A percentile compares a stretch with the other conserved stretches of the same genome.
These are phyloP conservation scores for Timema cristinae DNA, from an alignment of 2,888 invertebrate genomes.

Conservation along the genomic window DNA sequence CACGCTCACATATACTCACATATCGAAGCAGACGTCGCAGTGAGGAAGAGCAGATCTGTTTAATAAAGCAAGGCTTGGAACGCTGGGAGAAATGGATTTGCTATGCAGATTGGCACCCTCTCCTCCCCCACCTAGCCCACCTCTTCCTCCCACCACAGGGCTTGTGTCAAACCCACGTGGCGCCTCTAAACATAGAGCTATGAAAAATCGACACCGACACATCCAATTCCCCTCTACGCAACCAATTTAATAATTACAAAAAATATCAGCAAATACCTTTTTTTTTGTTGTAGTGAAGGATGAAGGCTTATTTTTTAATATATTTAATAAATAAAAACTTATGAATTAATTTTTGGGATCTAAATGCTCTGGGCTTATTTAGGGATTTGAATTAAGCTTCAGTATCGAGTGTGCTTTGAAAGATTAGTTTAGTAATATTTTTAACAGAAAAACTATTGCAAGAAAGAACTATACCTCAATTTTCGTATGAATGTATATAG, in stretches of 20 bases:
- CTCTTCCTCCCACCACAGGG: background rate
- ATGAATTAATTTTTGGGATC: too few species aligned
- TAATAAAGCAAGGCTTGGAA: conserved; percentile 22
- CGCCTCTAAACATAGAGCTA: conserved; percentile 22
- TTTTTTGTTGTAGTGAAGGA: too few species aligned
- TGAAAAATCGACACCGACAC: conserved; percentile 27
- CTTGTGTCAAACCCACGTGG: conserved; percentile 23
- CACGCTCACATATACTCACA: background rate
- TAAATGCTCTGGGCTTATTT: too few species aligned
- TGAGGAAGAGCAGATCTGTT: conserved; percentile 20
- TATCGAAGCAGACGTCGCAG: background rate
- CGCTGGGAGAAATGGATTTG: conserved; percentile 26
- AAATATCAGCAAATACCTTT: too few species aligned
- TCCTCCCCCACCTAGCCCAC: conserved; percentile 12
- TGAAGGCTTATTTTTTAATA: too few species aligned
- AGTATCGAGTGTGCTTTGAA: too few species aligned
- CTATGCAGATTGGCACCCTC: conserved; percentile 25
- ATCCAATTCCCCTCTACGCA: conserved; percentile 13
- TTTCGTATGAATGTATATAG: too few species aligned
- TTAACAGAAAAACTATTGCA: too few species aligned
- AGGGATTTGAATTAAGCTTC: too few species aligned
- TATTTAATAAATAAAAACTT: too few species aligned
- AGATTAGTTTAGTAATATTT: too few species aligned
- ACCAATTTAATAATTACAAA: background rate
- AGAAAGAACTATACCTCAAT: too few species aligned